Conservation (phyloP, 1,140 invertebrate species). For the Psilanteris sp. region DNA sequence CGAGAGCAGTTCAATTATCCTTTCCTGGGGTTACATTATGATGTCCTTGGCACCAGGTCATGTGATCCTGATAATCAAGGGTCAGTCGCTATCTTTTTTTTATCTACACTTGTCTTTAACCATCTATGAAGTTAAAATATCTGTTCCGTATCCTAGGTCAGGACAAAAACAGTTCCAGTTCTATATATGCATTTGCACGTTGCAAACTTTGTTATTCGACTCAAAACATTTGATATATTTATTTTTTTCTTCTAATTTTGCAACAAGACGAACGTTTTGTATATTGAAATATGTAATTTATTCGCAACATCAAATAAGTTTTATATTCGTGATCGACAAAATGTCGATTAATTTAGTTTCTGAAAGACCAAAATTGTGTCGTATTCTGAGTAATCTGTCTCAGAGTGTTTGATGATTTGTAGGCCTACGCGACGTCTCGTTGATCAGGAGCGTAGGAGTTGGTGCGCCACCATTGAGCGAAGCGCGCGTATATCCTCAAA, state of each 20-base stretch:
- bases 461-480: constrained; percentile 1
- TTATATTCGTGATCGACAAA: too few species aligned
- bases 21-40: constrained; percentile 44
- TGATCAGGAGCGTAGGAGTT: constrained; percentile 72
- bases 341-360: too few species aligned
- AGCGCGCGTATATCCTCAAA: constrained; percentile 26
- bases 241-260: too few species aligned
- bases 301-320: too few species aligned
- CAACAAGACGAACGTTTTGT: too few species aligned
- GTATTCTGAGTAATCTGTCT: neutral
- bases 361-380: neutral
- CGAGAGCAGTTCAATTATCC: constrained; percentile 51
- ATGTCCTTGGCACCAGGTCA: constrained; percentile 62
- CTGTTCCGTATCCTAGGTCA: constrained; percentile 43
- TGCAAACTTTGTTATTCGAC: too few species aligned
- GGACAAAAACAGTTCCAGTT: constrained; percentile 12
- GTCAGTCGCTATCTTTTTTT: constrained; percentile 77
- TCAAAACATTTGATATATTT: too few species aligned
- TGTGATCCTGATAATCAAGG: constrained; percentile 76
- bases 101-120: constrained; percentile 59
- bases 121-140: constrained; percentile 23
- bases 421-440: constrained; percentile 77
- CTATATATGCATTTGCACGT: too few species aligned
- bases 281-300: too few species aligned
- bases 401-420: constrained; percentile 71